Conservation (phyloP, 2,888 invertebrate genomes). For the Sthenelais limicola region DNA sequence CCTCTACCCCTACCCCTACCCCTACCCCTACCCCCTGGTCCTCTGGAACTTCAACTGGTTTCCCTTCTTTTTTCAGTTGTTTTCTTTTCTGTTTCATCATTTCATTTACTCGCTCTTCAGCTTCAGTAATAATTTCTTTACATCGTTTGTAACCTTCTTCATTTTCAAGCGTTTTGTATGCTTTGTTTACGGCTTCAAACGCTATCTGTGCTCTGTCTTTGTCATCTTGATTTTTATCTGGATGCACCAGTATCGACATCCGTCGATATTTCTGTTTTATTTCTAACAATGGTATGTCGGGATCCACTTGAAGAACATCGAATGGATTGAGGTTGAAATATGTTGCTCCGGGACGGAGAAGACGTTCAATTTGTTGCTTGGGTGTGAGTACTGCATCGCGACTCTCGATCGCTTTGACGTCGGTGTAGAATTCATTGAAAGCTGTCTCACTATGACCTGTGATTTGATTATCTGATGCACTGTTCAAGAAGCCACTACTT, state of each 20-base stretch:
- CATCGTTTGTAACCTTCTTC: conserved; percentile 95
- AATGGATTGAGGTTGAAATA: conserved; percentile 98
- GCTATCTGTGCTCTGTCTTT: conserved; percentile 88
- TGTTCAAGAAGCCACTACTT: too few species aligned
- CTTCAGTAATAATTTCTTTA: conserved; percentile 96
- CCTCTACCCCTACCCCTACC: too few species aligned
- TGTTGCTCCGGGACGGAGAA: conserved; percentile 95
- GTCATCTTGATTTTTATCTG: conserved; percentile 99
- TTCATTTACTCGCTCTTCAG: conserved; percentile 92
- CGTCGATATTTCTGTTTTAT: conserved; percentile 97
- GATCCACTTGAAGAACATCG: conserved; percentile 78
- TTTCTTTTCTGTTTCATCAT: conserved; percentile 81
- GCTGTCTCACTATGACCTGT: too few species aligned
- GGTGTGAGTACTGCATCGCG: conserved; percentile 96
- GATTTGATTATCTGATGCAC: too few species aligned
- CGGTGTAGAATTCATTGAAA: too few species aligned
- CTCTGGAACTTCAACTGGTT: conserved; percentile 82
- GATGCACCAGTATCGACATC: conserved; percentile 97
- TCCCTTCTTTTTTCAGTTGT: conserved; percentile 88
- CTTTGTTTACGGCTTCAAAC: conserved; percentile 87
- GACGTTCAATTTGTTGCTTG: conserved; percentile 95
- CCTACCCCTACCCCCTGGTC: too few species aligned
- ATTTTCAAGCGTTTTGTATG: conserved; percentile 96
- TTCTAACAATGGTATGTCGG: conserved; percentile 89
- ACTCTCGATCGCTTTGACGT: conserved; percentile 99